Conservation (phyloP, 1,140 invertebrate species). For the Coptotermes formosanus region DNA sequence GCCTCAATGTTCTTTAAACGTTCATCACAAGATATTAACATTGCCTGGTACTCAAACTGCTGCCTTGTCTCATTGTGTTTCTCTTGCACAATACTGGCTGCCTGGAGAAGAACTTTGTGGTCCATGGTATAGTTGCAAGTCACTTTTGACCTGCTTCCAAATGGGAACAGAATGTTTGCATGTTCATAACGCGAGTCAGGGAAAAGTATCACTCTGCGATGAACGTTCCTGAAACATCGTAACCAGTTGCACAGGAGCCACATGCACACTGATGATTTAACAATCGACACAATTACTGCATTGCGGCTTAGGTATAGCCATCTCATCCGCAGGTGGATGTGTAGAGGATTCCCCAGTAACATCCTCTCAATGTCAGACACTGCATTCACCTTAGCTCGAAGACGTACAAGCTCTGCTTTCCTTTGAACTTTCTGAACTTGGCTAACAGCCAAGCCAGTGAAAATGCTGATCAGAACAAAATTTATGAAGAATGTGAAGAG, state of each 20-base stretch:
- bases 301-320: not conserved
- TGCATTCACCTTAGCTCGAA: constrained; percentile 25
- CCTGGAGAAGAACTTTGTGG: not conserved
- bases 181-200: not conserved
- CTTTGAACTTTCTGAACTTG: constrained; percentile 40
- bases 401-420: constrained; percentile 31
- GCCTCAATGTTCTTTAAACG: not conserved
- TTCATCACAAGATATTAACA: not conserved
- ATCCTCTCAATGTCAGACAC: constrained; percentile 29
- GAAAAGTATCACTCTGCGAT: not conserved
- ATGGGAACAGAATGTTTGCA: not conserved
- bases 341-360: constrained; percentile 32
- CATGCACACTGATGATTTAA: not conserved
- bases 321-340: not conserved
- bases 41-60: not conserved
- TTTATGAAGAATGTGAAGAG: constrained; percentile 42
- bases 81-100: not conserved
- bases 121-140: not conserved
- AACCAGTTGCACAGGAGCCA: not conserved
- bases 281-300: not conserved
- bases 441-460: constrained; percentile 44
- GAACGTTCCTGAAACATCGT: not conserved
- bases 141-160: not conserved
- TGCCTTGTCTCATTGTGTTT: not conserved
- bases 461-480: constrained; percentile 43